Evolutionary conservation across 2,797 vertebrate species (phyloP), one percentile per base, ranked within the genome.

Genomic region (Micropoecilia bifurca): DNA sequence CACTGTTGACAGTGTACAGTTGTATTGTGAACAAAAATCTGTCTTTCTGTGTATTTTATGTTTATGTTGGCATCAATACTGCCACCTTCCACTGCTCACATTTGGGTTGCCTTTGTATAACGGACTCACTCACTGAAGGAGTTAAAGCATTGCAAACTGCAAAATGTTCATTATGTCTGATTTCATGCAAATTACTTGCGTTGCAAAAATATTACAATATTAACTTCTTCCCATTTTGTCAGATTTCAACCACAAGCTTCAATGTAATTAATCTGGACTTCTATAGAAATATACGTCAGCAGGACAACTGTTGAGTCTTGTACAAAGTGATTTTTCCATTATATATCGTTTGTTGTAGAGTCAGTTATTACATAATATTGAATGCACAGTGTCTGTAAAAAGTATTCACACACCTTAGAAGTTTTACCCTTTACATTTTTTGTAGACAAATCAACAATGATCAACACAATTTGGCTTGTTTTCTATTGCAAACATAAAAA

Each of bases 21-120:
- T 82, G 53, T 81, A 53, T 39, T 50, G 47, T 71, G 84, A 81
- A 79, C 53, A 76, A 28, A 72, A 87, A 71, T 90, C 48, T 88
- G 83, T 90, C 55, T 87, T 73, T 74, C 75, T 90, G 39, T 69
- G n/a, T 76, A 50, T 41, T 30, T 59, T 46, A 81, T 47, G 25
- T 79, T 14, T 73, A 66, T 88, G 79, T 83, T 82, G 28, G 80
- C 74, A 1, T 80, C 75, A 78, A 3, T n/a, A 36, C 30, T 22
- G 63, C 18, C 63, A 68, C 63, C 25, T 66, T 66, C 61, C 33
- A 22, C 61, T 39, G 20, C 16, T 47, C 36, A 47, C 41, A 6
- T 53, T 33, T 66, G 16, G 18, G 4, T 61, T 46, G n/a, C 6
- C 12, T 48, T n/a, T 39, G 39, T 43, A 75, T 48, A 68, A 61